Conservation (phyloP, 2,888 invertebrate species). For the Netelia inedita region DNA sequence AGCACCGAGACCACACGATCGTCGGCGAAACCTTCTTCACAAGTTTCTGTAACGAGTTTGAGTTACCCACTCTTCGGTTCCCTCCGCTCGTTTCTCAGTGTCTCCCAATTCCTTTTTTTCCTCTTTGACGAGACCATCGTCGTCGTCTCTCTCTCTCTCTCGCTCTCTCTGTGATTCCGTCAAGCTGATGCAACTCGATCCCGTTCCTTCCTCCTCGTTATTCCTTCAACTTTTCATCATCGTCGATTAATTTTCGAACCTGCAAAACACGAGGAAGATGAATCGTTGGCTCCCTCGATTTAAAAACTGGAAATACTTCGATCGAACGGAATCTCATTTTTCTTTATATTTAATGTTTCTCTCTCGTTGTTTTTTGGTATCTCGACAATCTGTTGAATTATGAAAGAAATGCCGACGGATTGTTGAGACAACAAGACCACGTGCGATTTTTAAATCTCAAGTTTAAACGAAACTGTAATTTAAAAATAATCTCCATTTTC, state of each 20-base stretch:
- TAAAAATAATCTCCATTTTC: too few species aligned
- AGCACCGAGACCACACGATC: conserved; percentile 54
- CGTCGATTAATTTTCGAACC: not conserved
- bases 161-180: not conserved
- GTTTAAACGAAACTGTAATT: too few species aligned
- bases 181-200: not conserved
- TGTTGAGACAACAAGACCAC: not conserved
- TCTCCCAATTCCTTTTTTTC: conserved; percentile 42
- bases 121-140: not conserved
- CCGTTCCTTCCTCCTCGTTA: conserved; percentile 3
- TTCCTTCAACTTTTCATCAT: conserved; percentile 11
- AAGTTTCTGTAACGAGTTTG: conserved; percentile 19
- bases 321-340: not conserved
- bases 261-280: conserved; percentile 19
- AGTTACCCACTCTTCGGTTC: not conserved
- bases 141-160: not conserved
- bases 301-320: not conserved
- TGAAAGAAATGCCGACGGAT: not conserved
- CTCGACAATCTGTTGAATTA: not conserved
- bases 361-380: not conserved
- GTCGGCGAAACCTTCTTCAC: conserved; percentile 44
- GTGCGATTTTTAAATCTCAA: not conserved
- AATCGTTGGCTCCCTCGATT: not conserved
- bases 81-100: conserved; percentile 32
- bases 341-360: not conserved